phyloP scores from a whole-genome alignment of 2,797 vertebrate genomes.

The Lepilemur septentrionalis region DNA sequence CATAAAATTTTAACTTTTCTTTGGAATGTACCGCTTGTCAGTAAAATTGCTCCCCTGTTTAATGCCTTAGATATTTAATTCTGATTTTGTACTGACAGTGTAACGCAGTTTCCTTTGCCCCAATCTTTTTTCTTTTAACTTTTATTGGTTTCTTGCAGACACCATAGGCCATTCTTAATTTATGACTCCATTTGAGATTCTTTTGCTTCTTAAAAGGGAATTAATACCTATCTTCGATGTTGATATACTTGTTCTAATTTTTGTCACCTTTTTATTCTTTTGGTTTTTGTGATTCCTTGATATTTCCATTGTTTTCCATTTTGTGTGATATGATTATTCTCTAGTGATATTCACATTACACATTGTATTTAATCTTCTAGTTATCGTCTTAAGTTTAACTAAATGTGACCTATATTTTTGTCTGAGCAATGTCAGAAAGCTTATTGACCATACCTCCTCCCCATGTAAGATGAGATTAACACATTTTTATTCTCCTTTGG shows the following conservation, averaged over 20 bases:
- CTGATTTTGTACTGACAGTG: slow-evolving; percentile 10
- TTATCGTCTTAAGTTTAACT: not conserved
- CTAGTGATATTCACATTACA: not conserved
- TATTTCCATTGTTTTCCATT: not conserved
- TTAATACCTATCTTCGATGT: not conserved
- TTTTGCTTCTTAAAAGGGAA: slow-evolving; percentile 18
- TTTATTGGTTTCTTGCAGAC: not conserved
- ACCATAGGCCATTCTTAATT: not conserved
- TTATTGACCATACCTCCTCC: not conserved
- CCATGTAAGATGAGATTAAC: not conserved
- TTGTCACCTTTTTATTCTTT: slow-evolving; percentile 11
- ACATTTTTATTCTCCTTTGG: not conserved
- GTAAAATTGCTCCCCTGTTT: not conserved
- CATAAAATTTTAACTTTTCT: not conserved
- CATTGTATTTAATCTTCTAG: not conserved
- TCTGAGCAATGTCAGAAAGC: not conserved
- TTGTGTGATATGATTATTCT: not conserved
- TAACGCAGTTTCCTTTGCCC: not conserved
- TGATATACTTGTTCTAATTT: not conserved
- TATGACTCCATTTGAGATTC: not conserved
- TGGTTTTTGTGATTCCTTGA: not conserved
- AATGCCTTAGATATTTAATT: not conserved
- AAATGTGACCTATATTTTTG: not conserved
- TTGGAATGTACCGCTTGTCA: not conserved
- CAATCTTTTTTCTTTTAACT: not conserved